phyloP scores from a whole-genome alignment of 1,140 invertebrate genomes.

The Apis cerana region DNA sequence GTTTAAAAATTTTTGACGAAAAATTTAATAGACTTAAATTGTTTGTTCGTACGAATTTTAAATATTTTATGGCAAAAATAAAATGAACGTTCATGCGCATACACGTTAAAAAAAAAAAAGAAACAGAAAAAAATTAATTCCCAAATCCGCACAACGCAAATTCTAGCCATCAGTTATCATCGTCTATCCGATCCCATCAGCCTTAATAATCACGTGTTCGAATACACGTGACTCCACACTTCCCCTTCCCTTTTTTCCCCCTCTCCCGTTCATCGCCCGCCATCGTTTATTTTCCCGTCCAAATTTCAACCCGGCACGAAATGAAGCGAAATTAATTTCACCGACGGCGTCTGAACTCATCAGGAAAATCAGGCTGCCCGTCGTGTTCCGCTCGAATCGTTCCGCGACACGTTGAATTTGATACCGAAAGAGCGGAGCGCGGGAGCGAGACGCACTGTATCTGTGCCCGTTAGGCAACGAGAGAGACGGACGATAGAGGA shows the following conservation, averaged over 20 bases:
- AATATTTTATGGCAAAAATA: too few relatives aligned
- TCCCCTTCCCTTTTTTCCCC: neutral
- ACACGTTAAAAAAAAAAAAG: neutral
- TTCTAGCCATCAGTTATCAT: too few relatives aligned
- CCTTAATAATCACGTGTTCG: neutral
- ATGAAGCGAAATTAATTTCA: constrained; percentile 68
- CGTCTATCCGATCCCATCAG: neutral
- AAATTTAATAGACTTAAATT: too few relatives aligned
- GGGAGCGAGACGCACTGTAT: neutral
- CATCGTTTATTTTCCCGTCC: constrained; percentile 34
- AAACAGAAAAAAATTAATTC: neutral
- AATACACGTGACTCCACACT: neutral
- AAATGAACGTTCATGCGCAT: too few relatives aligned
- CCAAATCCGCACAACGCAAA: neutral
- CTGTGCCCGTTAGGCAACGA: neutral
- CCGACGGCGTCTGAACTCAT: constrained; percentile 63
- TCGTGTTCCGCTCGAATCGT: constrained; percentile 46
- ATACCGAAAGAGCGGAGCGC: constrained; percentile 41
- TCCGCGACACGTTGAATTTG: constrained; percentile 57
- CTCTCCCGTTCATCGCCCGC: neutral
- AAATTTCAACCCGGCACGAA: constrained; percentile 52
- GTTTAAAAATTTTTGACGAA: too few relatives aligned
- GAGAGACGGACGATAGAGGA: neutral
- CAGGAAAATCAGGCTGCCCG: constrained; percentile 58
- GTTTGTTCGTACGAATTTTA: too few relatives aligned